Evolutionary conservation across 2,797 vertebrate species (phyloP).

Genomic region (Intellagama lesueurii): DNA sequence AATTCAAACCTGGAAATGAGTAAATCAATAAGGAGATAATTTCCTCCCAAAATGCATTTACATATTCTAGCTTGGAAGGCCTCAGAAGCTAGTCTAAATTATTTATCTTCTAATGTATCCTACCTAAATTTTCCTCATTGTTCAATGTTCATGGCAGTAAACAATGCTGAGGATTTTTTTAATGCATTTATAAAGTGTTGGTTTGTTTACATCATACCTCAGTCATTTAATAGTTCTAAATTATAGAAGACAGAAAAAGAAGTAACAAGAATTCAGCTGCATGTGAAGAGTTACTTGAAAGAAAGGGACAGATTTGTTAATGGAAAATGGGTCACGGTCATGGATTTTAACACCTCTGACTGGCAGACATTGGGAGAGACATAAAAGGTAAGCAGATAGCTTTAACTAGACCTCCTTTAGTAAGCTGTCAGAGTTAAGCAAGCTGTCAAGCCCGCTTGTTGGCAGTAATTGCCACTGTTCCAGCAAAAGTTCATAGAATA

Average conservation of each 20-base stretch:
- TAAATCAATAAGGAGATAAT: slow-evolving; percentile 3
- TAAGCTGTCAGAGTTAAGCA: slow-evolving; percentile 1
- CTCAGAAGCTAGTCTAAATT: neutral
- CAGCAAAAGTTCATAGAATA: neutral
- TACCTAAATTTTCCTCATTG: slow-evolving; percentile 2
- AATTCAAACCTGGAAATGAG: neutral
- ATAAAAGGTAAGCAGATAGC: neutral
- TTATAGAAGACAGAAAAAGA: neutral
- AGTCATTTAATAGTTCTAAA: neutral
- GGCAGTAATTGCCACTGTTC: neutral
- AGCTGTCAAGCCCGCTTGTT: neutral
- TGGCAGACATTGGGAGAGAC: neutral
- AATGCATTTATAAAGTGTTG: neutral
- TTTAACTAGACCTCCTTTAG: neutral
- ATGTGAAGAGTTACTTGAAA: neutral
- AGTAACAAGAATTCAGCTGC: neutral
- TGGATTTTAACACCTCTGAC: neutral
- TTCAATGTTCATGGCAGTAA: slow-evolving; percentile 31
- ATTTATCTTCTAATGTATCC: neutral
- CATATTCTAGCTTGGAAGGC: neutral
- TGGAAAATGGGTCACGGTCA: neutral
- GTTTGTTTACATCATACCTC: neutral
- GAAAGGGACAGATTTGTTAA: neutral
- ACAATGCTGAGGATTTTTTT: slow-evolving; percentile 54
- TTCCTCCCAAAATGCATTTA: neutral